phyloP scores from a whole-genome alignment of 2,797 vertebrate genomes.

The Emys orbicularis region DNA sequence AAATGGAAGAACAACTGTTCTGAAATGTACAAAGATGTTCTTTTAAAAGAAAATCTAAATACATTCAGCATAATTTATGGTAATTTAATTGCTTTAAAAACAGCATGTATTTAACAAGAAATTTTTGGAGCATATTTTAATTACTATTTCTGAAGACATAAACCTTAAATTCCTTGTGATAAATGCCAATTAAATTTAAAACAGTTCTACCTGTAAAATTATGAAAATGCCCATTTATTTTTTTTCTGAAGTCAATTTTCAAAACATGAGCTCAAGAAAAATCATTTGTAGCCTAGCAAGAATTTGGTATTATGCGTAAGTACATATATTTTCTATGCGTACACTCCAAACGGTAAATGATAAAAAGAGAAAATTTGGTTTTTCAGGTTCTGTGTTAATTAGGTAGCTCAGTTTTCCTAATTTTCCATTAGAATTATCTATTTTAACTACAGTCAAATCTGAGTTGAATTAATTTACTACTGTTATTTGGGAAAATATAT shows the following conservation, averaged over 20 bases:
- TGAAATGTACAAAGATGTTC: not conserved
- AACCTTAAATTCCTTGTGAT: not conserved
- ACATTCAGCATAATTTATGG: not conserved
- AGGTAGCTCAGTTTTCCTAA: not conserved
- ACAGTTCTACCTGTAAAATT: not conserved
- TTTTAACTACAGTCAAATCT: not conserved
- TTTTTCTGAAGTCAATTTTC: not conserved
- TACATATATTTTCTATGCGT: fast-evolving
- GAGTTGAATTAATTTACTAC: not conserved
- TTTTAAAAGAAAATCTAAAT: not conserved
- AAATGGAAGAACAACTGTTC: not conserved
- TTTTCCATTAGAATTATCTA: too few relatives aligned
- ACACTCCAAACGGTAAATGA: fast-evolving
- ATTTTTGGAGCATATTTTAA: not conserved
- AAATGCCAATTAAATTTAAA: not conserved
- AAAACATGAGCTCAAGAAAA: not conserved
- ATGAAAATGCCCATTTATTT: not conserved
- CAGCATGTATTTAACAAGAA: not conserved
- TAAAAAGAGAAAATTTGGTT: not conserved
- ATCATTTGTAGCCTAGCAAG: not conserved
- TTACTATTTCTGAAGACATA: not conserved
- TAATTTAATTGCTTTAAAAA: not conserved
- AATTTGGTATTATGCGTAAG: not conserved
- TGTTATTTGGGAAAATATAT: not conserved
- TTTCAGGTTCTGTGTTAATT: not conserved